A percentile compares a stretch with the other conserved stretches of the same genome.
These are phyloP conservation scores for Haliclona indistincta DNA, from an alignment of 37 sponge, comb jelly and placozoan genomes.

Conservation along the genomic window DNA sequence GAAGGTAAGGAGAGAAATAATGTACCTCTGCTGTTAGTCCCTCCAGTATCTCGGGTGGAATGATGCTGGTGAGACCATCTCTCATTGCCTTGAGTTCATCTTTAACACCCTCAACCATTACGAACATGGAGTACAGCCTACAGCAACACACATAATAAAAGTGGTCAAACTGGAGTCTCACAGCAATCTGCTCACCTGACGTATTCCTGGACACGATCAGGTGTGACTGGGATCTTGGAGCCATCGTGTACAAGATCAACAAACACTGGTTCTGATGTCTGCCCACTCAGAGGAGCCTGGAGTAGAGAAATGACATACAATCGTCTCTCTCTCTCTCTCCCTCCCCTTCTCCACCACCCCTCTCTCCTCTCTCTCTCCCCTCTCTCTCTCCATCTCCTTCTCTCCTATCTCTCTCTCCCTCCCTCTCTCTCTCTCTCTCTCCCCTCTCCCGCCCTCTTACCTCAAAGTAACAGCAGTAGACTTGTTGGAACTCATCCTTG, in stretches of 20 bases:
- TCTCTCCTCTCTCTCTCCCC: slow-evolving; percentile 23
- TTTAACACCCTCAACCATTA: slow-evolving; percentile 84
- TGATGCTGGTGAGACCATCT: slow-evolving; percentile 76
- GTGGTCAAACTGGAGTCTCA: background rate
- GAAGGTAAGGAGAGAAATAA: background rate
- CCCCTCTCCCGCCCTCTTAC: slow-evolving; percentile 13
- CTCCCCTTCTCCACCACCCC: background rate
- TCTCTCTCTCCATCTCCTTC: slow-evolving; percentile 3
- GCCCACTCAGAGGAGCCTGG: slow-evolving; percentile 58
- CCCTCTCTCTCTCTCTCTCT: background rate
- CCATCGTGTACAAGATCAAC: slow-evolving; percentile 81
- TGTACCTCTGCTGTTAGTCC: slow-evolving; percentile 90
- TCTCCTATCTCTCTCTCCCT: background rate
- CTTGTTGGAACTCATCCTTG: slow-evolving; percentile 63
- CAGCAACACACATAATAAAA: background rate
- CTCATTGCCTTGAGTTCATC: slow-evolving; percentile 82
- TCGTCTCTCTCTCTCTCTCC: slow-evolving; percentile 19
- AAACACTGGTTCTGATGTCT: slow-evolving; percentile 38
- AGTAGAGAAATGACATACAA: slow-evolving; percentile 17
- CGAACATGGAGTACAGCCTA: slow-evolving; percentile 77
- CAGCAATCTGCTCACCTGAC: slow-evolving; percentile 48
- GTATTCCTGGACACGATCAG: slow-evolving; percentile 82
- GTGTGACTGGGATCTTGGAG: slow-evolving; percentile 76
- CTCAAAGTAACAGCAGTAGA: slow-evolving; percentile 87
- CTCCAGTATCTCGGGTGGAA: slow-evolving; percentile 69